phyloP scores from a whole-genome alignment of 1,140 invertebrate species.

The Aphaenogaster ashmeadi region DNA sequence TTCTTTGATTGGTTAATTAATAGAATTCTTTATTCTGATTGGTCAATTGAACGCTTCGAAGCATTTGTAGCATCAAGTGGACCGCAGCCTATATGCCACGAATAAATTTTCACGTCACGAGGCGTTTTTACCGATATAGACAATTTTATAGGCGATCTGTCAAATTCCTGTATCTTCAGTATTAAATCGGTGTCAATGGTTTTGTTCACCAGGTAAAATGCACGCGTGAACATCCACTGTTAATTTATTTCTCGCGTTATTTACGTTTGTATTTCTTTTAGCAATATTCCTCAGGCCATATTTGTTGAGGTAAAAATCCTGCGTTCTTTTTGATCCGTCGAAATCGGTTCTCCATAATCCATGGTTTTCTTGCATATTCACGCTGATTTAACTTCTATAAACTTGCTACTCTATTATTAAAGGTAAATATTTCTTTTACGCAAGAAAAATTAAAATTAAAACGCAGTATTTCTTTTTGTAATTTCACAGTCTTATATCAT shows the following conservation, averaged over 20 bases:
- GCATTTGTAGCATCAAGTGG: too few species aligned
- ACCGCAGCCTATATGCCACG: too few species aligned
- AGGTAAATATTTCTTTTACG: neutral
- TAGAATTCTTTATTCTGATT: too few species aligned
- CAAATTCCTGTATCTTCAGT: neutral
- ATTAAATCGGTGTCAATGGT: constrained; percentile 11
- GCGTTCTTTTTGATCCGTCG: neutral
- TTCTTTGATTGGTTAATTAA: too few species aligned
- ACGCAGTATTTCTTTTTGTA: neutral
- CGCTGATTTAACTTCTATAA: neutral
- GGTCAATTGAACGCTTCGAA: too few species aligned
- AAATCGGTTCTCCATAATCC: neutral
- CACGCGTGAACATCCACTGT: neutral
- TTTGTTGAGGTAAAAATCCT: neutral
- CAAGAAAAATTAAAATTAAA: neutral
- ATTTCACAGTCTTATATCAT: neutral
- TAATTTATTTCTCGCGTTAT: neutral
- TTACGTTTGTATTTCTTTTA: constrained; percentile 4
- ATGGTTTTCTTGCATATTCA: constrained; percentile 51
- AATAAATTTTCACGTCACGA: too few species aligned
- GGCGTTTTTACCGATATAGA: too few species aligned
- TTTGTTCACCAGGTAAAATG: constrained; percentile 39
- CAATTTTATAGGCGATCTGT: neutral
- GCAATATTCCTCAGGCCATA: neutral
- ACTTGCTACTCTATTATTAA: neutral